Base-by-base conservation (phyloP, 2,888 invertebrate species). In the Stenolophus ochropezus region DNA sequence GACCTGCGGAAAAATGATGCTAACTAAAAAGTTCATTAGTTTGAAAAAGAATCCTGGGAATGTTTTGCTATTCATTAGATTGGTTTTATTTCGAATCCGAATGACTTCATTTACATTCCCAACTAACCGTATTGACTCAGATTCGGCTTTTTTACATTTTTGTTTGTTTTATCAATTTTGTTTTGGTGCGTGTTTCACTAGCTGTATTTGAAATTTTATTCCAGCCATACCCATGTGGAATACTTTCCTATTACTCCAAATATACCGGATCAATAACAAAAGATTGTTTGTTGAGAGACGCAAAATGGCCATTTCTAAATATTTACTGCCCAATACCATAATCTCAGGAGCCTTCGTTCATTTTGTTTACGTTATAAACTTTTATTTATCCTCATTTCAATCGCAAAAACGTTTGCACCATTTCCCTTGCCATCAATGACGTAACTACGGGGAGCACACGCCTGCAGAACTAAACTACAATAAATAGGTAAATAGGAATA, bases 71-170 rank as follows among this genome's bases (percentile, higher is more conserved):
- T 69, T 33, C 65, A 69, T 69, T 69, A 69, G 33, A 69, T 69
- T 69, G 65, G 65, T 69, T 69, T 69, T 69, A 69, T 69, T 69
- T 69, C 14, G 65, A 27, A 33, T 69, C 27, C 4, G 42, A 69
- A 69, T 69, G 27, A 69, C 65, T 69, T 69, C 65, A 69, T 69
- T 69, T 69, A 33, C 65, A 69, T 69, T 16, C 14, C 33, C 33
- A 33, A 69, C 27, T 69, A 69, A 69, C 65, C n/a, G 61, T 69
- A 69, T 69, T 69, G 65, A 33, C 65, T 69, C 65, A 69, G 33
- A 61, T 61, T 61, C 25, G 61, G 61, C 61, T 61, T 69, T 69
- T 69, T 69, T 69, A 69, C 65, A 69, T 69, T 33, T 69, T 69
- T 69, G 65, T 69, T 69, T 33, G 33, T 69, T 69, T 69, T 69